Base-by-base conservation (phyloP, 1,140 invertebrate genomes). In the Thereuonema tuberculata region DNA sequence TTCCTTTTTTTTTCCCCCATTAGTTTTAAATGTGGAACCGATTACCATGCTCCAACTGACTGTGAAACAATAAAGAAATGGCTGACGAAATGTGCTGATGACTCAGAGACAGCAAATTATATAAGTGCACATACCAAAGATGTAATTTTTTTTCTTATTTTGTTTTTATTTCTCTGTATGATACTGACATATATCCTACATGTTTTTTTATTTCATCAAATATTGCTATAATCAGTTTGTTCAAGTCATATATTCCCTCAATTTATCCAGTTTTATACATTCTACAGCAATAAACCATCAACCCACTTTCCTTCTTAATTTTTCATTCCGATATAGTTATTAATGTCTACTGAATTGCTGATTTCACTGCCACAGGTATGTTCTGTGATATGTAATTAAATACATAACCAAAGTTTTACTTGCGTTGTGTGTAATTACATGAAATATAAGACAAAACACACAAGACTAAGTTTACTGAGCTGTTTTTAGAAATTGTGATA, bases 201-300 rank as follows among this genome's bases (percentile, higher is more conserved):
- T 95, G 15, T 92, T 96, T 74, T 99, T 97, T 76, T 79, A 83
- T 64, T 90, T 90, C 1, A 98, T 99, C 62, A 92, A 91, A 72
- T 89, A 90, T 67, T 99, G 97, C 97, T 76, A 98, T 25, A 96
- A 92, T 9, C 99, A 99, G 77, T 99, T 95, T 80, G 94, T 91
- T 46, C 96, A 99, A 77, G 96, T 99, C 77, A 96, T 93, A 62
- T 96, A 99, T 78, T 99, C 96, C 53, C 93, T 94, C 28, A 98
- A 98, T 76, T 99, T 99, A n/a, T n/a, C n/a, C 71, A 98, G 98
- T 66, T 92, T 89, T 78, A 93, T 93, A 67, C 88, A 98, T 76
- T 98, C 93, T 69, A 98, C 98, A 82, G 87, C 87, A 77, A 82
- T 84, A 73, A 78, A 77, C 68, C 53, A n/a, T n/a, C n/a, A n/a